Evolutionary conservation across 2,797 vertebrate genomes (phyloP), one percentile per base, ranked within the genome.

Genomic region (Ceryle rudis): DNA sequence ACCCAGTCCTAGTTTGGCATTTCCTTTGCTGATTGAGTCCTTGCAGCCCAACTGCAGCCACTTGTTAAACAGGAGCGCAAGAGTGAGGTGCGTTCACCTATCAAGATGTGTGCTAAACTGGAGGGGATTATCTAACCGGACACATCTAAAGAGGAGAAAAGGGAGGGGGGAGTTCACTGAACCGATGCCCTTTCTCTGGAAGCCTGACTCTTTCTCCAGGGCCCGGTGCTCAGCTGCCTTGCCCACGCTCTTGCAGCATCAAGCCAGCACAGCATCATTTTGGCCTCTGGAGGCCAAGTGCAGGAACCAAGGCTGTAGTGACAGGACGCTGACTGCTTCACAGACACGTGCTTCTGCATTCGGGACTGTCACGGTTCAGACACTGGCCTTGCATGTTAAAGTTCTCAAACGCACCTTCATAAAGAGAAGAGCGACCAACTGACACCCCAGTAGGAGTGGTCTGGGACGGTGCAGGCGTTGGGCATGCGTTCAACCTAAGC

Each of bases 1-100:
- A 21, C 3, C 55, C 46, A 14, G 12, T 12, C 66, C 25, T 0
- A 0, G 3, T 37, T 1, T 84, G 49, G 33, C 55, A 9, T 25
- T 26, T 75, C 51, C 60, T 77, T 60, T 70, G 39, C 78, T 73
- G 51, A 7, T 22, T 75, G 2, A 41, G 10, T 46, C 73, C 70
- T 2, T 14, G 52, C 18, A 58, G 13, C 54, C 73, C 49, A 26
- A 1, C 28, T 5, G 12, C 47, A 67, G 60, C 29, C 52, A 2
- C 69, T 12, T 13, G 39, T 17, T 54, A 72, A 44, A 65, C 19
- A 2, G 0, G 6, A 67, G 61, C 39, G 19, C 58, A 8, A 16
- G 74, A n/a, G 39, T 1, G 69, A 70, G 74, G 15, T 3, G 33
- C 37, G 3, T 8, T 8, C 46, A 33, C 19, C 72, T 51, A 2